A percentile compares a stretch with the other conserved stretches of the same genome.
phyloP scores from a whole-genome alignment of 2,113 vertebrate genomes.

The Proteles cristata region DNA sequence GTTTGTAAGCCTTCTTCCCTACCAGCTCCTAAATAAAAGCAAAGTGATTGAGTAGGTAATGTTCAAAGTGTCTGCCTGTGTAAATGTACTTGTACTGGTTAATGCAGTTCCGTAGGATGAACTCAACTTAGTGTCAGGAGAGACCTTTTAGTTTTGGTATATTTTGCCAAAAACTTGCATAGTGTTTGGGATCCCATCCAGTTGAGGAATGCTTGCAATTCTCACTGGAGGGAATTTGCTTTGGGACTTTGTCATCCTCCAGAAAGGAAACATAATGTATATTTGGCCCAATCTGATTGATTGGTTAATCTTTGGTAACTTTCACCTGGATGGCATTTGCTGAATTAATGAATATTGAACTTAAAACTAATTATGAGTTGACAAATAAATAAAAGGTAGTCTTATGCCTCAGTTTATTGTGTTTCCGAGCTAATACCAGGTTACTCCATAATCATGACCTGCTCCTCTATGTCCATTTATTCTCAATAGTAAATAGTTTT shows the following conservation, averaged over 20 bases:
- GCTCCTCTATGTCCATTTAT: constrained; percentile 14
- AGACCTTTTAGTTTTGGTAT: constrained; percentile 34
- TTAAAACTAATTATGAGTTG: constrained; percentile 66
- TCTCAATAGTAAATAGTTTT: constrained; percentile 38
- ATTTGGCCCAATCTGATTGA: constrained; percentile 50
- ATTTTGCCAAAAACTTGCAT: constrained; percentile 10
- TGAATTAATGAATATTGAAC: constrained; percentile 61
- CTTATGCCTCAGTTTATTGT: constrained; percentile 54
- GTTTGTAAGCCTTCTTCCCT: constrained; percentile 70
- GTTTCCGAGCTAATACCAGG: constrained; percentile 64
- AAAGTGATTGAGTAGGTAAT: constrained; percentile 56
- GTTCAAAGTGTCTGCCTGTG: constrained; percentile 61
- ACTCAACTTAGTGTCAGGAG: constrained; percentile 42
- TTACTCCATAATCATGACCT: constrained; percentile 42
- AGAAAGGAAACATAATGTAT: constrained; percentile 60
- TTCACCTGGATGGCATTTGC: constrained; percentile 61
- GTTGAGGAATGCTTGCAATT: constrained; percentile 20
- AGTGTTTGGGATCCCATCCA: constrained; percentile 5
- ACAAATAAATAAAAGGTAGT: constrained; percentile 75
- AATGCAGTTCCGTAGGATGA: constrained; percentile 42
- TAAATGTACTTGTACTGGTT: constrained; percentile 50
- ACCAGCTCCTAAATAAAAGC: constrained; percentile 71
- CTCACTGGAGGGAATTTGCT: constrained; percentile 25
- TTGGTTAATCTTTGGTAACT: constrained; percentile 52
- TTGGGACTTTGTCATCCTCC: constrained; percentile 44